phyloP scores from a whole-genome alignment of 2,888 invertebrate species.

The Watsonalla binaria region DNA sequence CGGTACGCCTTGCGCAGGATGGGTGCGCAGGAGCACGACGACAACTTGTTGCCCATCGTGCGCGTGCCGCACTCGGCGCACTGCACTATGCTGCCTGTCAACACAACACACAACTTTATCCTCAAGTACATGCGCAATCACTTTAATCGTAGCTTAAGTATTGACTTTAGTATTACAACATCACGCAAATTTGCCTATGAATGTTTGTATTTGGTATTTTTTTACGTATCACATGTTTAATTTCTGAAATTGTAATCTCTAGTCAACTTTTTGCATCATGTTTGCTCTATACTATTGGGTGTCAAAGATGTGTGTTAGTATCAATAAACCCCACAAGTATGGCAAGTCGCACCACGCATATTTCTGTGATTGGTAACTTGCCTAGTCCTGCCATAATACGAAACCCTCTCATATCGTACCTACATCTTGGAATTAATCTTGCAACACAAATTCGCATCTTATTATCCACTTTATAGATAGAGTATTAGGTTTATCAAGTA shows the following conservation, averaged over 20 bases:
- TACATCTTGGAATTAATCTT: too few species aligned
- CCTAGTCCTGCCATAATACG: background rate
- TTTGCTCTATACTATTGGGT: background rate
- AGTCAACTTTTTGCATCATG: background rate
- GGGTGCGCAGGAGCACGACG: constrained; percentile 97
- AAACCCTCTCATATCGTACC: too few species aligned
- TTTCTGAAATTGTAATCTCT: too few species aligned
- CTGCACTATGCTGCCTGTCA: constrained; percentile 77
- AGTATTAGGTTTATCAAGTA: too few species aligned
- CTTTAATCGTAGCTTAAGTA: background rate
- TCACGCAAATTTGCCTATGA: background rate
- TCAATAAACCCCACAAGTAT: background rate
- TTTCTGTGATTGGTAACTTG: background rate
- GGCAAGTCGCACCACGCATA: background rate
- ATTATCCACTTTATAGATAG: too few species aligned
- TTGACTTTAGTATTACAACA: background rate
- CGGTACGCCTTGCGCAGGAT: constrained; percentile 97
- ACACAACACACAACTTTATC: background rate
- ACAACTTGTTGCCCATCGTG: constrained; percentile 98
- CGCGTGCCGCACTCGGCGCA: constrained; percentile 79
- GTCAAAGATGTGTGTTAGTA: background rate
- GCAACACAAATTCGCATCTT: too few species aligned
- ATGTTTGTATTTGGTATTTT: too few species aligned
- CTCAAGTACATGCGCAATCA: background rate
- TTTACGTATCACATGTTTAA: too few species aligned